Evolutionary conservation across 2,113 vertebrate species (phyloP).

Genomic region (Pogonocichla stellata): DNA sequence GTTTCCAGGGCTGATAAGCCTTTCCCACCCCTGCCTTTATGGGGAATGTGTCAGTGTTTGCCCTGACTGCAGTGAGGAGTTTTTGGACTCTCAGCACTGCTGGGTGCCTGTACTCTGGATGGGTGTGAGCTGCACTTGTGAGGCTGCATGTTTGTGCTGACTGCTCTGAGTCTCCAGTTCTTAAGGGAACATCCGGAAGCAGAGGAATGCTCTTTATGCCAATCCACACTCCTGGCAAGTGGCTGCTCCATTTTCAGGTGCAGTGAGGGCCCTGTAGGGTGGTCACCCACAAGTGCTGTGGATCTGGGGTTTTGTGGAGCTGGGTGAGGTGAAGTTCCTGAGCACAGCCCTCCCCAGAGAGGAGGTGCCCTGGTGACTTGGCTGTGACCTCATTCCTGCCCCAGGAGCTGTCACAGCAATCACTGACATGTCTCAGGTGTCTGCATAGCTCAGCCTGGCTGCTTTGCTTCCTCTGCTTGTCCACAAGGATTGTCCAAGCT

Average conservation of each 20-base stretch:
- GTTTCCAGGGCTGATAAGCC: fast-evolving
- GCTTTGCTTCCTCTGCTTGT: neutral
- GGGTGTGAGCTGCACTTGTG: fast-evolving
- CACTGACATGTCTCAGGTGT: fast-evolving
- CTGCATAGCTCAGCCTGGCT: neutral
- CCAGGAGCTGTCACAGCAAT: neutral
- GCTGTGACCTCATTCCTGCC: neutral
- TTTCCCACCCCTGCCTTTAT: fast-evolving
- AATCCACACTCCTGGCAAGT: fast-evolving
- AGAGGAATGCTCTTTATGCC: neutral
- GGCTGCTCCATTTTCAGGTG: fast-evolving
- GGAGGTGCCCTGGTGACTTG: neutral
- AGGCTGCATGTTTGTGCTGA: neutral
- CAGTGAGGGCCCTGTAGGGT: neutral
- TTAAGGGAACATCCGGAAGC: neutral
- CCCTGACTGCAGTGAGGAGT: neutral
- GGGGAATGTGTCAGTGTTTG: neutral
- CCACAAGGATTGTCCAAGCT: neutral
- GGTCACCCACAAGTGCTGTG: neutral
- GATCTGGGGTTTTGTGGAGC: neutral
- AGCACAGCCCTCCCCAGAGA: neutral
- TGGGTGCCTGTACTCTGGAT: neutral
- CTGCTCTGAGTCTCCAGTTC: neutral
- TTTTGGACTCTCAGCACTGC: neutral
- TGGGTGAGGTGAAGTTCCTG: neutral